Base-by-base conservation (phyloP, 2,113 vertebrate species). In the Colinus virginianus region DNA sequence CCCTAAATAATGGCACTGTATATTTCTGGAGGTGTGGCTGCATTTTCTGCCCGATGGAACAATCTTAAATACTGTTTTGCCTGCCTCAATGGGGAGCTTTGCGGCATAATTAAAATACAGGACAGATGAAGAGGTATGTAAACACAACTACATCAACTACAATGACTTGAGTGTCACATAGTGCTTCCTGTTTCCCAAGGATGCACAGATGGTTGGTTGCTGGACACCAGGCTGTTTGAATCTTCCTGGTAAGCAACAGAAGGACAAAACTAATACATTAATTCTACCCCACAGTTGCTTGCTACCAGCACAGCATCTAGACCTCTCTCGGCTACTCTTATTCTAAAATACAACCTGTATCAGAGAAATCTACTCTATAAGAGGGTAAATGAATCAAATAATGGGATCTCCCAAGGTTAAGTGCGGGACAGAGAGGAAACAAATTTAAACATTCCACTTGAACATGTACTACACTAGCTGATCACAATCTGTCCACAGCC, bases 111-210 rank as follows among this genome's bases (percentile, higher is more conserved):
- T 94, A 93, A 93, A 83, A 48, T 13, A 66, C 40, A 77, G 59
- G 75, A 85, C 36, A 85, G 75, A 76, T 74, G 46, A 95, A 74
- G 82, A 84, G 32, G 72, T 85, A 93, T 83, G 83, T 53, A 85
- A 85, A 71, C 70, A 76, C 78, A 78, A 8, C 86, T 77, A 55
- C 59, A 62, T 62, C 70, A 72, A 72, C 49, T 63, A 59, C 82
- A 90, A 42, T 34, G 36, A 58, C 61, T 77, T 66, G 38, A 93
- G 72, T 38, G 67, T 63, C 51, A 71, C 84, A 70, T 70, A 63
- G 1, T 86, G 84, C 46, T 36, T 82, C n/a, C 74, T 34, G 34
- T 32, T 82, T 83, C 70, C 71, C 55, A 51, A 49, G 8, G 49
- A 28, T 51, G 49, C 49, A 51, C 49, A 91, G 88, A 16, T 63